Percentiles rank a stretch among this genome's conserved stretches.
Evolutionary conservation across 2,113 vertebrate genomes (phyloP).

Genomic region (Gallinago paraguaiae): DNA sequence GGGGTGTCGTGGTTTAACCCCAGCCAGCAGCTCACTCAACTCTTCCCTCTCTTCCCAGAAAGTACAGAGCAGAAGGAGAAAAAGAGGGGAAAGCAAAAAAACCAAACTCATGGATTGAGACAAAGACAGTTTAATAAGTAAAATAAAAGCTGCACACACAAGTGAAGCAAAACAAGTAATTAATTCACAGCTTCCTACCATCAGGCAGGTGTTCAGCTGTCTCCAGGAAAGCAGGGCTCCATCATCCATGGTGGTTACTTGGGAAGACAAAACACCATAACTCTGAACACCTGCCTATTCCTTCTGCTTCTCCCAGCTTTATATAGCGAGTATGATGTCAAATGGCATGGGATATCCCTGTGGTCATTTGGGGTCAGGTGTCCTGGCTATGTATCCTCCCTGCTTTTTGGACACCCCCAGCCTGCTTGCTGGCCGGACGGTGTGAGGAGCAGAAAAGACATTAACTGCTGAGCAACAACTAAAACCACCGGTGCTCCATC

Average conservation of each 20-base stretch:
- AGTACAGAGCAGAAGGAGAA: not conserved
- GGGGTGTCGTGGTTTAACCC: not conserved
- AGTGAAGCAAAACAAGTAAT: not conserved
- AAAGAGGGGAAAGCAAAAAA: not conserved
- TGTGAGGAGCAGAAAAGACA: not conserved
- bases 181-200: not conserved
- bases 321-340: not conserved
- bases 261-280: not conserved
- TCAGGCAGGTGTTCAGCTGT: not conserved
- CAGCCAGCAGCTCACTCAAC: not conserved
- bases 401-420: not conserved
- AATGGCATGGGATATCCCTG: not conserved
- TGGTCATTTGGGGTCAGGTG: not conserved
- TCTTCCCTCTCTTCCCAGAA: not conserved
- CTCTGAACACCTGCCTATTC: not conserved
- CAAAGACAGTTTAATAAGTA: not conserved
- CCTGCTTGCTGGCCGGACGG: not conserved
- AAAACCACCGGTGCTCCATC: not conserved
- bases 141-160: not conserved
- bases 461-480: not conserved
- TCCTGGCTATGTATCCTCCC: not conserved
- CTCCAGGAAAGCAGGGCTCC: not conserved
- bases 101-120: not conserved
- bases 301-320: not conserved
- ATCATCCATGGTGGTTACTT: not conserved